Evolutionary conservation across 2,888 invertebrate species (phyloP).

Genomic region (Chloroclystis v-ata): DNA sequence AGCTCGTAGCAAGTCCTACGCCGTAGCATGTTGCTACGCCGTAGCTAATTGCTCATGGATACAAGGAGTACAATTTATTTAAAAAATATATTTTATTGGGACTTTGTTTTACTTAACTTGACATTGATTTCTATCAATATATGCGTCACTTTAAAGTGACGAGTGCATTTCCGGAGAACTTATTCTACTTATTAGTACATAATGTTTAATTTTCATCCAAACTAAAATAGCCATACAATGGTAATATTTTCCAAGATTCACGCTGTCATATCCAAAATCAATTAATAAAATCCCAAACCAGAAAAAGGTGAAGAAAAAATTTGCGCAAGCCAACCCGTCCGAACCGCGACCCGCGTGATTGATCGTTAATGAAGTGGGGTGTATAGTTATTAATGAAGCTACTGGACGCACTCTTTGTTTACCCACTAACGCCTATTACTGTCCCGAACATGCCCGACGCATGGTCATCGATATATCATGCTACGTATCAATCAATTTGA

Average conservation of each 20-base stretch:
- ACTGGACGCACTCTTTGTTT: constrained; percentile 66
- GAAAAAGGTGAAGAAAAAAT: constrained; percentile 27
- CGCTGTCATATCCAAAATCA: constrained; percentile 1
- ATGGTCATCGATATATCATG: constrained; percentile 65
- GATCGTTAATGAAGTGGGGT: constrained; percentile 75
- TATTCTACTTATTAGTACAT: no score
- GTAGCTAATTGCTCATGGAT: no score
- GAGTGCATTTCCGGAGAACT: no score
- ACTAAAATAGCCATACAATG: no score
- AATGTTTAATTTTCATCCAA: no score
- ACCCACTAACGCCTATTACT: constrained; percentile 69
- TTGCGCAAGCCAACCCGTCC: constrained; percentile 43
- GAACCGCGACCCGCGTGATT: constrained; percentile 59
- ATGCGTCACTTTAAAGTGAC: no score
- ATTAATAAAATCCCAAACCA: constrained; percentile 1
- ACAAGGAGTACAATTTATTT: no score
- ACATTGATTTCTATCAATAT: no score
- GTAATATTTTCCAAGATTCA: no score
- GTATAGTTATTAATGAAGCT: constrained; percentile 72
- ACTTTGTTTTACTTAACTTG: no score
- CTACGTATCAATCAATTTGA: constrained; percentile 70
- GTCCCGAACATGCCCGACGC: constrained; percentile 32
- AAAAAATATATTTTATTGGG: no score
- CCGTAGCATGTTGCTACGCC: not conserved
- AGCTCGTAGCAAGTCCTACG: constrained; percentile 7